Conservation (phyloP, 1,140 invertebrate species). For the Macrobrachium nipponense region DNA sequence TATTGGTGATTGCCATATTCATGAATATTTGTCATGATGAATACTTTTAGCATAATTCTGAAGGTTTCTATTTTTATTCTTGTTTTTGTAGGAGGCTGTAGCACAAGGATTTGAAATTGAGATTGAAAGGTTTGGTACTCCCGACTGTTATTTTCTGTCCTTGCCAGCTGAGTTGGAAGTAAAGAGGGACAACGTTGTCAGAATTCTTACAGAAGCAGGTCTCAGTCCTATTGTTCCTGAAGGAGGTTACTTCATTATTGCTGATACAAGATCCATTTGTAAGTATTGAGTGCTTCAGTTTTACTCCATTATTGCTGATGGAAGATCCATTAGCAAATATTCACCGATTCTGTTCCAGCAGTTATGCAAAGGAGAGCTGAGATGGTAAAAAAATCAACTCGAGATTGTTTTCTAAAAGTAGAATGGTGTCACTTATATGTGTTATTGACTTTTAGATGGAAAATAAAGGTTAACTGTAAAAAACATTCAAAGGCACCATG, state of each 20-base stretch:
- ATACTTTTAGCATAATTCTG: background rate
- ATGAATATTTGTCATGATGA: background rate
- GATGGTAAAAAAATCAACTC: too few species aligned
- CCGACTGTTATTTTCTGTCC: constrained; percentile 88
- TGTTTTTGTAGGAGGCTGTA: constrained; percentile 82
- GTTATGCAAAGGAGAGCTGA: too few species aligned
- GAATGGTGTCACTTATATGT: too few species aligned
- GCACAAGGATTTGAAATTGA: constrained; percentile 92
- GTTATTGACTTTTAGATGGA: too few species aligned
- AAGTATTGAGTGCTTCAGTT: constrained; percentile 63
- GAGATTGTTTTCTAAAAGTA: too few species aligned
- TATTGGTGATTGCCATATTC: too few species aligned
- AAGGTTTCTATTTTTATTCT: background rate
- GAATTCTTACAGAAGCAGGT: constrained; percentile 81
- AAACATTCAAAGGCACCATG: too few species aligned
- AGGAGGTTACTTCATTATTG: constrained; percentile 97
- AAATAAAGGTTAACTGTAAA: too few species aligned
- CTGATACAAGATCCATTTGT: constrained; percentile 86
- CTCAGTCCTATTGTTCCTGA: constrained; percentile 94
- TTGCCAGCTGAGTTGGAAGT: constrained; percentile 81
- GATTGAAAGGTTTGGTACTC: constrained; percentile 76
- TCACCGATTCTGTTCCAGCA: too few species aligned
- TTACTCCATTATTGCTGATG: background rate
- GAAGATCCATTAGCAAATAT: background rate
- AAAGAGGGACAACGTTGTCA: constrained; percentile 89